Percentiles rank a stretch among this genome's conserved stretches.
These are phyloP conservation scores for Lithophane leautieri DNA, from an alignment of 2,888 invertebrate genomes.

Conservation along the genomic window DNA sequence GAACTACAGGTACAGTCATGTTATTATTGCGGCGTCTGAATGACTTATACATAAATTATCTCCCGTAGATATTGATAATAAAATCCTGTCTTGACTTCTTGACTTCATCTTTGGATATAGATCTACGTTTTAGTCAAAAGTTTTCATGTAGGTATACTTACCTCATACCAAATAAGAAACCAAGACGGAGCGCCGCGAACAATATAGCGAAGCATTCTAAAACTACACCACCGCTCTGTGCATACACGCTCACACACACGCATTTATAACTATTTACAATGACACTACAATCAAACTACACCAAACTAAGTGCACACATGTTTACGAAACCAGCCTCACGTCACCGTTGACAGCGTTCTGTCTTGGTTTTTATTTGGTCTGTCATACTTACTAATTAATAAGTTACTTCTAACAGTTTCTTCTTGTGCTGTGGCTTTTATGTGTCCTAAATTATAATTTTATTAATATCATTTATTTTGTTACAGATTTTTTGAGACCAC, in stretches of 20 bases:
- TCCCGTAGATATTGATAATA: neutral
- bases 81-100: neutral
- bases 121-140: neutral
- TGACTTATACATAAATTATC: neutral
- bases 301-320: no score
- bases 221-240: no score
- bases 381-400: neutral
- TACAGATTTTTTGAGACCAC: constrained; percentile 48
- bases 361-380: no score
- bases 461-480: constrained; percentile 43
- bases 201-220: no score
- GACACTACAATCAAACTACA: no score
- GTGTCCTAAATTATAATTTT: neutral
- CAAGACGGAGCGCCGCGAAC: no score
- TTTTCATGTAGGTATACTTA: no score
- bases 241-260: no score
- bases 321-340: no score
- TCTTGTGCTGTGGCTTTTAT: neutral
- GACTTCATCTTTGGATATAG: neutral
- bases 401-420: neutral
- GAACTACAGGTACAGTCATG: neutral
- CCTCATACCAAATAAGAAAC: no score
- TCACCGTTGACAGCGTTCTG: no score
- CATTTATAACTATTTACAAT: no score
- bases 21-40: neutral